A percentile compares a stretch with the other conserved stretches of the same genome.
phyloP scores from a whole-genome alignment of 2,797 vertebrate species.

The Hephaestus fuliginosus region DNA sequence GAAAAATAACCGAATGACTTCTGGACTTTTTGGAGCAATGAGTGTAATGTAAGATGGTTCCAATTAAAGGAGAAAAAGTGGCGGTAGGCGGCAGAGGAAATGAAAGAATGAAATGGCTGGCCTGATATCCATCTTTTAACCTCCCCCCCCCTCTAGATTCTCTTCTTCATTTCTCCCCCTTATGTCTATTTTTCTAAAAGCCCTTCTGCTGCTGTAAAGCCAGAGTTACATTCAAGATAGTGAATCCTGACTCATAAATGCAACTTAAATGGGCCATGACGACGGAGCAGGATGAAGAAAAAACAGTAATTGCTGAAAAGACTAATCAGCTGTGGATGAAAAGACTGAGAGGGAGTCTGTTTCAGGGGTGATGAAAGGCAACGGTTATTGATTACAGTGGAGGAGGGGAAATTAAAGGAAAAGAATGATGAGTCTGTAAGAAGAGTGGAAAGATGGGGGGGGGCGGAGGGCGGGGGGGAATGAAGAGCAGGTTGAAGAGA shows the following conservation, averaged over 20 bases:
- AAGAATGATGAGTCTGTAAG: constrained; percentile 41
- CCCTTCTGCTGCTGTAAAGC: constrained; percentile 32
- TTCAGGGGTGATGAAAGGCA: constrained; percentile 62
- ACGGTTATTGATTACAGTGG: constrained; percentile 65
- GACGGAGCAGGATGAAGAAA: constrained; percentile 63
- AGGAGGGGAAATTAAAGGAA: constrained; percentile 58
- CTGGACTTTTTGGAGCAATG: constrained; percentile 52
- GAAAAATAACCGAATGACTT: constrained; percentile 59
- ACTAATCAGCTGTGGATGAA: constrained; percentile 67
- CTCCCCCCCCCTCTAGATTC: not conserved
- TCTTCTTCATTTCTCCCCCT: constrained; percentile 4
- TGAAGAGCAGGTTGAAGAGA: constrained; percentile 65
- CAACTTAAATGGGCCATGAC: constrained; percentile 68
- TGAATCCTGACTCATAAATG: constrained; percentile 45
- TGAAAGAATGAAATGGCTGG: constrained; percentile 77
- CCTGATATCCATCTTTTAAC: constrained; percentile 69
- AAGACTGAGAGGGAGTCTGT: constrained; percentile 47
- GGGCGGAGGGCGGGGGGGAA: constrained; percentile 38
- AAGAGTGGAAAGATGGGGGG: constrained; percentile 36
- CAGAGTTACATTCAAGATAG: constrained; percentile 27
- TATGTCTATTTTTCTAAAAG: constrained; percentile 47
- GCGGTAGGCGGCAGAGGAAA: constrained; percentile 69
- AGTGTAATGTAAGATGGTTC: constrained; percentile 71
- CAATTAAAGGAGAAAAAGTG: constrained; percentile 70
- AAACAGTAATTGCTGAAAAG: constrained; percentile 60